Base-by-base conservation (phyloP, 1,140 invertebrate species). In the Tetragnatha versicolor region DNA sequence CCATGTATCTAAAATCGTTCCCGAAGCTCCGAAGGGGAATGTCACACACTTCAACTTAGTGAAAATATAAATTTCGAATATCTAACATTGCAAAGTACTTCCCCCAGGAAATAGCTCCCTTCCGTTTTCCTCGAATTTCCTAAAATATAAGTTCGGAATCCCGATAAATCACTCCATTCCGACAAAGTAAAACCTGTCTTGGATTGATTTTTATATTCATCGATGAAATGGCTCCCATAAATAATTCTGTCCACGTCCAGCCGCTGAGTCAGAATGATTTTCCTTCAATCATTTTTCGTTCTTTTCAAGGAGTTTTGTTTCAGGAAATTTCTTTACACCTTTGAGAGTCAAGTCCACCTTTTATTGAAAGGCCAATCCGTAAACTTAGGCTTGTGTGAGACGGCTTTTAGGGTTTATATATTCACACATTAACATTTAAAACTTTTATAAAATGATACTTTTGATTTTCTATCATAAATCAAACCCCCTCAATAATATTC, bases 91-190 rank as follows among this genome's bases (percentile, higher is more conserved):
- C 14, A 39, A 63, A 63, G 29, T 42, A 63, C 37, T 39, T 63
- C 20, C 35, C 20, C 60, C 25, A 63, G 14, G 20, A 7, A n/a
- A 37, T 27, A 27, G 33, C 22, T 42, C 9, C 22, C 60, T 63
- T 63, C 60, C 60, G 60, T 42, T 63, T 63, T 63, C 60, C 60
- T 63, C 10, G n/a, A 25, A 3, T 63, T 63, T 63, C 60, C 60
- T 27, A 63, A 63, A 63, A 63, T 63, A 42, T 25, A 22, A 22
- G 33, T n/a, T 42, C 20, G 37, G 14, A 20, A 29, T 42, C 6
- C 2, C n/a, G n/a, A 14, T 63, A 63, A 63, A 63, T 63, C 60
- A 63, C 14, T 20, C 60, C 35, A 63, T n/a, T 33, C 27, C 20
- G 60, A 37, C 29, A 63, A 37, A 42, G 14, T 12, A 27, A 58